Percentiles rank a stretch among this genome's conserved stretches.
Conservation (phyloP, 64 coral and sea anemone species). For the Orbicella faveolata region DNA sequence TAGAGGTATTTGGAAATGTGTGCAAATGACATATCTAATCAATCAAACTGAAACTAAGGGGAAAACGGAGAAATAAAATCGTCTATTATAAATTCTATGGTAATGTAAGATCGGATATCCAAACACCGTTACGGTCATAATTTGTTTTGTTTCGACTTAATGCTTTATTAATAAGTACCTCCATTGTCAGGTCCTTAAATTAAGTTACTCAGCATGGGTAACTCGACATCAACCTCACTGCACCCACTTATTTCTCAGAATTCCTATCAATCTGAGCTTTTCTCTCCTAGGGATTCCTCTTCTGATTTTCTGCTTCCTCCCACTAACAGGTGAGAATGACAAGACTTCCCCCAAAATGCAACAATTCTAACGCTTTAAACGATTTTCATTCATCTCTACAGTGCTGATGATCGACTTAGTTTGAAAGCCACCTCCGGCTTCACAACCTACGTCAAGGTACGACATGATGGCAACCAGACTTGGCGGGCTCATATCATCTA, state of each 20-base stretch:
- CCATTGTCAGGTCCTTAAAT: too few species aligned
- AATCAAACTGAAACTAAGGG: too few species aligned
- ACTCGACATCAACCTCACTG: not conserved
- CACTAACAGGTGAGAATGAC: not conserved
- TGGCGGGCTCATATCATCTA: conserved; percentile 84
- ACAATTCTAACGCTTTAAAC: conserved; percentile 11
- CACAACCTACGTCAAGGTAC: conserved; percentile 56
- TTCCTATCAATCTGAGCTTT: not conserved
- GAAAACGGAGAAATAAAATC: too few species aligned
- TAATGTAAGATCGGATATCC: too few species aligned
- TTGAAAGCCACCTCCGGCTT: conserved; percentile 60
- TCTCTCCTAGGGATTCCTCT: conserved; percentile 3
- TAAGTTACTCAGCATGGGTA: too few species aligned
- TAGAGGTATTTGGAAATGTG: too few species aligned
- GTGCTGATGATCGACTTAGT: conserved; percentile 48
- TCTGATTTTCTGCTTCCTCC: not conserved
- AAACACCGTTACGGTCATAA: not conserved
- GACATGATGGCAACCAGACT: conserved; percentile 63
- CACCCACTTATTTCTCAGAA: not conserved
- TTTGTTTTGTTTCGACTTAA: not conserved
- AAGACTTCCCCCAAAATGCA: not conserved
- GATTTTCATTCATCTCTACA: not conserved
- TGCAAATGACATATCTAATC: too few species aligned
- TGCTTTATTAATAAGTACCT: too few species aligned
- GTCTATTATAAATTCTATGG: too few species aligned